A percentile compares a stretch with the other conserved stretches of the same genome.
Conservation (phyloP, 2,888 invertebrate species). For the Tricholauxania praeusta region DNA sequence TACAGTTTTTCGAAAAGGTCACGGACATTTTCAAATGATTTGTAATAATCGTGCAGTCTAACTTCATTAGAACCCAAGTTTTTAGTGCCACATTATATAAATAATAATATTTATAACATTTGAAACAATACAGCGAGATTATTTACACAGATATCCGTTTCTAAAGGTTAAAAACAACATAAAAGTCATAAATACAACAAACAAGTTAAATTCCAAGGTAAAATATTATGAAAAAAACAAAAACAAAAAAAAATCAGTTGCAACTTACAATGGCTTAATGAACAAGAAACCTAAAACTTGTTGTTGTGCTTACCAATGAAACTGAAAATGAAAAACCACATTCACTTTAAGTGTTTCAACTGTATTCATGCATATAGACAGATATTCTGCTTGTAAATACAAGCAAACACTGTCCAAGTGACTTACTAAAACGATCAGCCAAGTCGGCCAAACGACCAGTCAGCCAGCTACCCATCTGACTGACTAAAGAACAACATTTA, state of each 20-base stretch:
- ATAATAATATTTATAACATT: too few relatives aligned
- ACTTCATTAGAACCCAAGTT: too few relatives aligned
- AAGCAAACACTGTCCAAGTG: constrained; percentile 33
- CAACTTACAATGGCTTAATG: constrained; percentile 26
- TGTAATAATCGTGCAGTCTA: too few relatives aligned
- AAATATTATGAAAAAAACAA: background rate
- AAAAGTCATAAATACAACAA: constrained; percentile 1
- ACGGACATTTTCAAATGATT: too few relatives aligned
- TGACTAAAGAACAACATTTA: background rate
- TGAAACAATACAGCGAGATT: too few relatives aligned
- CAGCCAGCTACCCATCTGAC: constrained; percentile 20
- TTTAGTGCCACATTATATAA: too few relatives aligned
- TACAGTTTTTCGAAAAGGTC: too few relatives aligned
- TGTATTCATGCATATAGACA: constrained; percentile 1
- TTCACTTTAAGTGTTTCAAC: constrained; percentile 37
- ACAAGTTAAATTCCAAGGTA: constrained; percentile 17
- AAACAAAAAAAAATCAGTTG: background rate
- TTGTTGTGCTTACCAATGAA: constrained; percentile 34
- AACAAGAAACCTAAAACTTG: constrained; percentile 19
- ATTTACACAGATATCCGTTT: background rate
- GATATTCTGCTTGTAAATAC: background rate
- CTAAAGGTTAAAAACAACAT: background rate
- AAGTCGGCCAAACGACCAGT: constrained; percentile 23
- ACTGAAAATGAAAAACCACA: constrained; percentile 45
- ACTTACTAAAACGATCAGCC: constrained; percentile 21